These are phyloP conservation scores for Discoglossus pictus DNA, from an alignment of 2,797 vertebrate species.

Conservation along the genomic window DNA sequence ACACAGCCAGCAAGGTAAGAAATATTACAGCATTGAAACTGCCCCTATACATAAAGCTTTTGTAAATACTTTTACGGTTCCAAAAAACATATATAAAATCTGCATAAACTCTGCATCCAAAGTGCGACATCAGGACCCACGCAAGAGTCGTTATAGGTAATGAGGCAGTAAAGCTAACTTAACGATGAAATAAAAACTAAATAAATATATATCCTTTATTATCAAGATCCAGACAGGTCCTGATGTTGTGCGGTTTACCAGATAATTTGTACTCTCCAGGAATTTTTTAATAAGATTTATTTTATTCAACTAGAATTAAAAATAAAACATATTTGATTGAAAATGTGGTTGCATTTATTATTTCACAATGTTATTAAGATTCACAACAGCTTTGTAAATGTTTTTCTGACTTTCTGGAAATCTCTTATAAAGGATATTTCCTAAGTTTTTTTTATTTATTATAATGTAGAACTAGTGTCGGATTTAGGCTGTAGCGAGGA, in stretches of 20 bases:
- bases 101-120: neutral
- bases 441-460: no score
- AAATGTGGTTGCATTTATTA: neutral
- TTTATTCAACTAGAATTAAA: neutral
- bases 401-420: no score
- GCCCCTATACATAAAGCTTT: neutral
- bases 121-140: neutral
- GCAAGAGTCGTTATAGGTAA: neutral
- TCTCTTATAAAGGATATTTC: no score
- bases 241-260: neutral
- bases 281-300: neutral
- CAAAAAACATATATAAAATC: neutral
- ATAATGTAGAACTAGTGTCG: no score
- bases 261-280: no score
- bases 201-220: constrained; percentile 8
- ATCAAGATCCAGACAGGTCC: neutral
- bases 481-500: no score
- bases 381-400: neutral
- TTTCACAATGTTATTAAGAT: neutral
- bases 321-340: neutral
- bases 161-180: neutral
- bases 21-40: neutral
- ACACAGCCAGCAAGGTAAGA: neutral
- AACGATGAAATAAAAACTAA: constrained; percentile 3
- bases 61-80: constrained; percentile 8